Base-by-base conservation (phyloP, 2,888 invertebrate genomes). In the Ornithoptera alexandrae region DNA sequence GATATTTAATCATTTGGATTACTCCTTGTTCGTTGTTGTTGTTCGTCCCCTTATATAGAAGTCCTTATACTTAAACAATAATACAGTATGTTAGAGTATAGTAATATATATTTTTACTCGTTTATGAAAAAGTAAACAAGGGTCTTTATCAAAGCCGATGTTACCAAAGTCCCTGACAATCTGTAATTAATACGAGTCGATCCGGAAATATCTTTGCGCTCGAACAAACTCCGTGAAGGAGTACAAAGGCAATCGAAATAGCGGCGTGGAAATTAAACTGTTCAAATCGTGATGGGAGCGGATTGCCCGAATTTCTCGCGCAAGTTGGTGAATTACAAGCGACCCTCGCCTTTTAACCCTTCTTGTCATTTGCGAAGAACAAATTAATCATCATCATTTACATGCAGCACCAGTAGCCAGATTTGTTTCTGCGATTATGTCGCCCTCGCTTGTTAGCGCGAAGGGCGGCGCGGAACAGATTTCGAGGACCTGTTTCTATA, bases 351-450 rank as follows among this genome's bases (percentile, higher is more conserved):
- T 84, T 88, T 89, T 90, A 92, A 92, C 92, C 92, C 92, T 92
- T 92, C 91, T 86, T 89, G 91, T 92, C 91, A 91, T 92, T 91
- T 85, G 85, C 84, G 87, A 87, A 85, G 90, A 89, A 90, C 92
- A 90, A 91, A 92, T 92, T 92, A 92, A 92, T 92, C 92, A 92
- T 91, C 90, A 90, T 92, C 92, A 92, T 92, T 92, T 92, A 90
- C 88, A 92, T 92, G 90, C 92, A 88, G 90, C 80, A 85, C 86
- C 86, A 88, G 90, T 89, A 86, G 89, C 86, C 88, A 90, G 92
- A 92, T 92, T 92, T 92, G 92, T 92, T 92, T 90, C 92, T 88
- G 76, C 90, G 92, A 92, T 92, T 92, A 90, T 88, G 88, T 88
- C 90, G 87, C 91, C 92, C 91, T 85, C 82, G 81, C 85, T 88